Base-by-base conservation (phyloP, 1,140 invertebrate genomes). In the Diorhabda carinulata region DNA sequence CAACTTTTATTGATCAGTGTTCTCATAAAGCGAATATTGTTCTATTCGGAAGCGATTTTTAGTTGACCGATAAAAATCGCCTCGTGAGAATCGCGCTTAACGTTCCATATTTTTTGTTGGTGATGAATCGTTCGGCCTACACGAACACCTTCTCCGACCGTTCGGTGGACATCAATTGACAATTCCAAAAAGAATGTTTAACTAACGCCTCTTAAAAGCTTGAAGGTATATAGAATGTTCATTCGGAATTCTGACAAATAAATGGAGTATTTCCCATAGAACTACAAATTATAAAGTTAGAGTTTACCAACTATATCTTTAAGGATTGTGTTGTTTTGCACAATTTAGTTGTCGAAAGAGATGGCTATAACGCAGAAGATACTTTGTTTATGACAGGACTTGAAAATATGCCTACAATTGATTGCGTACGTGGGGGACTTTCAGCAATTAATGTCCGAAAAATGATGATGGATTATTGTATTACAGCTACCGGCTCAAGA, bases 201-300 rank as follows among this genome's bases (percentile, higher is more conserved):
- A 25, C 25, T 25, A 25, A 0, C 25, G 25, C 0, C 25, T 25
- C 25, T 25, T 25, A 25, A 64, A 78, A 79, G 62, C 79, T 57
- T 66, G 80, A 45, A 76, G 76, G 40, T 69, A 79, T 57, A 76
- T 77, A 41, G 70, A 81, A 64, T 70, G 77, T 44, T 43, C 73
- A 45, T 76, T 76, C 70, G 75, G 70, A 5, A 74, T 76, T 40
- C 10, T 75, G 41, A n/a, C 61, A 7, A 80, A 80, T 62, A 79
- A 78, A 72, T 79, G 77, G 77, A 59, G 78, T 60, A 76, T 80
- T 61, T 77, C 79, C 64, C 77, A 80, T 67, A 47, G 73, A 41
- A 67, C 78, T 6, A 65, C 78, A 47, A 76, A 79, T 74, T 72
- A 25, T 77, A 3, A 57, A 64, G 7, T 52, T 56, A 25, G 67